Percentiles rank a stretch among this genome's conserved stretches.
Evolutionary conservation across 2,797 vertebrate genomes (phyloP).

Genomic region (Australoheros facetus): DNA sequence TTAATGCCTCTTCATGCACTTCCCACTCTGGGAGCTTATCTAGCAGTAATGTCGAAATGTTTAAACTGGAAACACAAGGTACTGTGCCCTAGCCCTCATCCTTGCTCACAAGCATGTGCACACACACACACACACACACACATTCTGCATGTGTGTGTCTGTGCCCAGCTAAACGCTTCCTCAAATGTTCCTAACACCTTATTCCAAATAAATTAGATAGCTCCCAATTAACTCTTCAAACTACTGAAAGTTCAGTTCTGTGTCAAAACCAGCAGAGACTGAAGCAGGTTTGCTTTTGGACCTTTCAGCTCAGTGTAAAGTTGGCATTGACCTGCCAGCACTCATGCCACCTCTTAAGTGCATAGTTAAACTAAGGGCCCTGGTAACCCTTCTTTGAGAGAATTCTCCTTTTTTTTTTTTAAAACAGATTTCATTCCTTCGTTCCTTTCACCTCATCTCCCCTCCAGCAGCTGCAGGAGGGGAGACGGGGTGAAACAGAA

Average conservation of each 20-base stretch:
- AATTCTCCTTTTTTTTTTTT: conserved; percentile 29
- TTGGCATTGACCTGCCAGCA: conserved; percentile 59
- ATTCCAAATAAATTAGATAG: conserved; percentile 36
- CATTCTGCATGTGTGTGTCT: conserved; percentile 14
- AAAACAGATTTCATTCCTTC: conserved; percentile 42
- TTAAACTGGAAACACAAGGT: conserved; percentile 76
- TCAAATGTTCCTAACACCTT: conserved; percentile 35
- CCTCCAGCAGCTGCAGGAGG: conserved; percentile 44
- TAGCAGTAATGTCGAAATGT: conserved; percentile 79
- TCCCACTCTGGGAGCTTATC: conserved; percentile 71
- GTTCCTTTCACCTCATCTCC: neutral
- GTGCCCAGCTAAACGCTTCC: conserved; percentile 39
- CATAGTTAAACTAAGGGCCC: conserved; percentile 71
- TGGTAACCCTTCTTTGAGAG: conserved; percentile 69
- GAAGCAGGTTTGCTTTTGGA: conserved; percentile 32
- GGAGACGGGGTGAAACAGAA: conserved; percentile 58
- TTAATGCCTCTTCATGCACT: conserved; percentile 61
- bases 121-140: conserved; percentile 24
- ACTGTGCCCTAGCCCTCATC: conserved; percentile 58
- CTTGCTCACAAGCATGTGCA: conserved; percentile 4
- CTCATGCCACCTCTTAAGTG: conserved; percentile 70
- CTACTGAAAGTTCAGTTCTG: conserved; percentile 26
- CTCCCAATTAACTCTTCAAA: conserved; percentile 51
- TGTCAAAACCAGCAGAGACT: conserved; percentile 32
- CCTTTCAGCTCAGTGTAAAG: conserved; percentile 55